These are phyloP conservation scores for Jordanella pulchra DNA, from an alignment of 2,797 vertebrate genomes.

Conservation along the genomic window DNA sequence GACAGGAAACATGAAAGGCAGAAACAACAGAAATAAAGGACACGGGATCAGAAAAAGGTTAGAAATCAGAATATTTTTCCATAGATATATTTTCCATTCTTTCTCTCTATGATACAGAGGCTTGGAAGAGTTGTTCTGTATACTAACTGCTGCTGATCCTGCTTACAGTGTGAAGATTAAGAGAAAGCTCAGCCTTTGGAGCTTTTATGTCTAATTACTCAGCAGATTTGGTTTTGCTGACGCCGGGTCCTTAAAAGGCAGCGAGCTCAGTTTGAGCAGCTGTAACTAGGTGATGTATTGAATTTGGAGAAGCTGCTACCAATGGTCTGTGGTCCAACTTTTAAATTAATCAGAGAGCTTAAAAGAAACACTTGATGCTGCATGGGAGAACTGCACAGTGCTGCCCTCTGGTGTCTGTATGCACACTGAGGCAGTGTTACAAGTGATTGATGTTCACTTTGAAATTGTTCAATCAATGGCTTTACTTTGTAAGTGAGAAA, in stretches of 20 bases:
- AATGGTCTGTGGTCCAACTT: slow-evolving; percentile 7
- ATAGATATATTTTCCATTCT: neutral
- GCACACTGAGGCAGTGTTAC: neutral
- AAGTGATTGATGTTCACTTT: neutral
- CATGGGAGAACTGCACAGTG: neutral
- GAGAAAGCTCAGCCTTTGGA: neutral
- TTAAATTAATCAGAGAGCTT: neutral
- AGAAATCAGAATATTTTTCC: neutral
- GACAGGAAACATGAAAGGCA: neutral
- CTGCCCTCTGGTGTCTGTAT: slow-evolving; percentile 13
- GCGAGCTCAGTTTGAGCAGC: neutral
- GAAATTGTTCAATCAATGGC: neutral
- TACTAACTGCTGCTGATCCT: slow-evolving; percentile 7
- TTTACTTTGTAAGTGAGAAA: neutral
- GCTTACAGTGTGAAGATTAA: neutral
- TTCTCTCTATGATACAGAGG: neutral
- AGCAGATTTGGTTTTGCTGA: slow-evolving; percentile 12
- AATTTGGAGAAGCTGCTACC: neutral
- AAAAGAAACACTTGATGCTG: neutral
- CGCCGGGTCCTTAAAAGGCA: neutral
- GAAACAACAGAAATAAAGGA: neutral
- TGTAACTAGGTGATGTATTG: neutral
- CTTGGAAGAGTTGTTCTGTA: neutral
- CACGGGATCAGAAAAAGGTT: neutral
- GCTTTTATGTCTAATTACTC: slow-evolving; percentile 17